Evolutionary conservation across 2,797 vertebrate species (phyloP), one percentile per base, ranked within the genome.

Genomic region (Macrochelys suwanniensis): DNA sequence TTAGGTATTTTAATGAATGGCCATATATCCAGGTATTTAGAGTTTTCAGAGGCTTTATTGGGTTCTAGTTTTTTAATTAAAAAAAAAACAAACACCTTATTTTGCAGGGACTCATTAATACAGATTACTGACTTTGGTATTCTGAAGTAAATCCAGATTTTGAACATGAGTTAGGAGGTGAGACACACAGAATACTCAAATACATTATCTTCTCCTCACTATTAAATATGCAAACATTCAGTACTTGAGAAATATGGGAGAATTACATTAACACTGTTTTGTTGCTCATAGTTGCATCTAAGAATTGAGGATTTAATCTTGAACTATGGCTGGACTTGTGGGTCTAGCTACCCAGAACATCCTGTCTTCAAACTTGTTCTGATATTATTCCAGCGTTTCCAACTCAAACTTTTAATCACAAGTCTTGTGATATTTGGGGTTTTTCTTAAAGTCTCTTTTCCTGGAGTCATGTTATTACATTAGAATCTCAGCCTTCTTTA

Each of bases 391-490:
- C 13, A 77, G 74, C 8, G 7, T 77, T 31, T 49, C 37, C 42
- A 77, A 49, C 26, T 77, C 74, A 15, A 77, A 16, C 17, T 49
- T 77, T 49, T 77, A 47, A 77, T 49, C 12, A 47, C 93, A 87
- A 91, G 83, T 93, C 86, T 95, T 85, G 13, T 82, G 68, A 37
- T 49, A 93, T 92, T 59, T 77, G 93, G 94, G 94, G 80, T 11
- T 88, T 96, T 97, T 96, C 96, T 96, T 97, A 96, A 97, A 97
- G 94, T 53, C 90, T 21, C 85, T 57, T 28, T 82, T 96, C 96
- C 95, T 95, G 96, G 97, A 96, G 96, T 97, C 96, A 9, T 97
- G 97, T 95, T 96, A 47, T 92, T 91, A 95, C 94, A 95, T 96
- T 94, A 96, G 13, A 37, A 47, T n/a, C 77, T 51, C 81, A 45